These are phyloP conservation scores for Acanthopagrus latus DNA, from an alignment of 2,797 vertebrate genomes.

Conservation along the genomic window DNA sequence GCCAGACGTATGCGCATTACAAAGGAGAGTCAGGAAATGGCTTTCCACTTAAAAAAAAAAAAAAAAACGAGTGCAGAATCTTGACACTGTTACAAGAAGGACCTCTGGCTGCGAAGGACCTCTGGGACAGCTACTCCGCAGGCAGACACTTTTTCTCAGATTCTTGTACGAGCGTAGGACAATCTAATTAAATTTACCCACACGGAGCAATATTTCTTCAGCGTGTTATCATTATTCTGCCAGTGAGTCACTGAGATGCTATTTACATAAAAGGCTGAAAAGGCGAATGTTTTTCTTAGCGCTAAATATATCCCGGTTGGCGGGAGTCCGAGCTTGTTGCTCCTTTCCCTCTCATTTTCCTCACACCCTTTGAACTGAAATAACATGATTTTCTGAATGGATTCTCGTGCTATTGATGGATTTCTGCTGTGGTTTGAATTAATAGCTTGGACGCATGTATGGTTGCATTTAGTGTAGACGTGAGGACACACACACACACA, in stretches of 20 bases:
- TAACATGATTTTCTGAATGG: conserved; percentile 65
- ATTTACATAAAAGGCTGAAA: conserved; percentile 46
- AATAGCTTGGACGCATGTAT: conserved; percentile 64
- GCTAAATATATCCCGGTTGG: conserved; percentile 77
- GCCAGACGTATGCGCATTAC: conserved; percentile 78
- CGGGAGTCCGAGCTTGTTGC: conserved; percentile 68
- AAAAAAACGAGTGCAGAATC: conserved; percentile 72
- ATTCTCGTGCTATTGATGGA: conserved; percentile 71
- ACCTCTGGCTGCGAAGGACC: conserved; percentile 73
- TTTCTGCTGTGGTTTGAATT: conserved; percentile 72
- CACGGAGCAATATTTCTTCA: conserved; percentile 54
- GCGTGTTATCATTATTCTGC: conserved; percentile 50
- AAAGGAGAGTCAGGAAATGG: conserved; percentile 80
- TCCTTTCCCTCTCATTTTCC: conserved; percentile 57
- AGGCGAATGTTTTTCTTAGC: conserved; percentile 46
- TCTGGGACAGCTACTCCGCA: conserved; percentile 59
- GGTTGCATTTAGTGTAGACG: conserved; percentile 68
- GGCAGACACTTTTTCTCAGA: conserved; percentile 53
- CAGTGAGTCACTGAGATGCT: conserved; percentile 46
- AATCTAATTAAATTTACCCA: conserved; percentile 63
- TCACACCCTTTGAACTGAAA: conserved; percentile 76
- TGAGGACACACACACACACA: conserved; percentile 30
- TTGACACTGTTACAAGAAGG: conserved; percentile 77
- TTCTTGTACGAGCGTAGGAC: conserved; percentile 45
- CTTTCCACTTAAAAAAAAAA: conserved; percentile 67